A percentile compares a stretch with the other conserved stretches of the same genome.
Evolutionary conservation across 2,113 vertebrate genomes (phyloP).

Genomic region (Heterotis niloticus): DNA sequence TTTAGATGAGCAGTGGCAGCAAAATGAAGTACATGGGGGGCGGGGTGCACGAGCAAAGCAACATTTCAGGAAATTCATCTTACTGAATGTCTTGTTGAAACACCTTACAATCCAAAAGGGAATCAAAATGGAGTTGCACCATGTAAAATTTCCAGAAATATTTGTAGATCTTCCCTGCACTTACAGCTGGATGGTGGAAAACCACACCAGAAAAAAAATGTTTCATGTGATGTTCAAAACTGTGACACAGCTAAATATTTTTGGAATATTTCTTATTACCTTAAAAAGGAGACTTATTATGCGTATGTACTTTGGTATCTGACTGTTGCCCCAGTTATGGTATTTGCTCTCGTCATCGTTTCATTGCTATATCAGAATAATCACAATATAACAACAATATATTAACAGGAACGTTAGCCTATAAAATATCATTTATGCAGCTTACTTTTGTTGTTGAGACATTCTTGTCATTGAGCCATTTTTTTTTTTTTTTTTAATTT

Average conservation of each 20-base stretch:
- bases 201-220: background rate
- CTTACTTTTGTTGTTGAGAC: constrained; percentile 12
- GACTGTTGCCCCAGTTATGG: background rate
- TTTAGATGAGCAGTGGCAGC: background rate
- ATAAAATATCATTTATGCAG: constrained; percentile 19
- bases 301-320: background rate
- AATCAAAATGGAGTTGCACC: background rate
- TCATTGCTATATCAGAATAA: constrained; percentile 18
- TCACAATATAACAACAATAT: constrained; percentile 11
- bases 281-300: background rate
- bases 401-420: constrained; percentile 18
- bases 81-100: background rate
- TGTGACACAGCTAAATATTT: constrained; percentile 13
- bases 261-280: constrained; percentile 8
- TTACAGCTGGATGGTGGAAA: constrained; percentile 1
- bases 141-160: background rate
- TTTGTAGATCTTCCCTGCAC: background rate
- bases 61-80: background rate
- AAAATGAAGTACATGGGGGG: constrained; percentile 11
- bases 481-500: constrained; percentile 19
- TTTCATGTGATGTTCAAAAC: background rate
- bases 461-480: constrained; percentile 36
- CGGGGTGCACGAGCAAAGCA: background rate
- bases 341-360: constrained; percentile 13
- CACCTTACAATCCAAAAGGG: background rate